These are phyloP conservation scores for Xestia rhomboidea DNA, from an alignment of 2,888 invertebrate species.

Conservation along the genomic window DNA sequence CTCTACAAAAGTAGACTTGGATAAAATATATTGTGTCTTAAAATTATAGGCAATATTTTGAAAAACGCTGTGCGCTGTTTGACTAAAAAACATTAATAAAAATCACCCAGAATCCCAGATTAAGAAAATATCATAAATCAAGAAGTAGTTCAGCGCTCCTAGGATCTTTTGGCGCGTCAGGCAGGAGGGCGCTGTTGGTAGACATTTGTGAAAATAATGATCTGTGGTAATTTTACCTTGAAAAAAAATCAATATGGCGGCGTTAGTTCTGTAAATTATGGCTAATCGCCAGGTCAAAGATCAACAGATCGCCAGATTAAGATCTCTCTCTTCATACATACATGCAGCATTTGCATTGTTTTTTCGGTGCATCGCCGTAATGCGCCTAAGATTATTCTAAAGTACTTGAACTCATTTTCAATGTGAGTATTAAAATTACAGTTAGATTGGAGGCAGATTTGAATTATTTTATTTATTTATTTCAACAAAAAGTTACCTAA, in stretches of 20 bases:
- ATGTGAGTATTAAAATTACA: neutral
- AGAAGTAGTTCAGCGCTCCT: too few species aligned
- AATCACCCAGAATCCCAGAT: neutral
- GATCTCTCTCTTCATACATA: neutral
- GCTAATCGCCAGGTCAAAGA: neutral
- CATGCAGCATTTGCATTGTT: neutral
- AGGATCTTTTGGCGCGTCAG: neutral
- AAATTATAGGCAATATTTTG: too few species aligned
- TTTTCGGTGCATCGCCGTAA: neutral
- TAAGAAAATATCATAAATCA: neutral
- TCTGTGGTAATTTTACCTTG: neutral
- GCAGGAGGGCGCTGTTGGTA: neutral
- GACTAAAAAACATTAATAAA: neutral
- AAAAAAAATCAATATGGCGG: neutral
- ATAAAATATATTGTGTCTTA: too few species aligned
- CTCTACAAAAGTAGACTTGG: neutral
- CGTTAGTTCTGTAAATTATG: neutral
- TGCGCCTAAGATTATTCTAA: neutral
- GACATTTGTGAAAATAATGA: neutral
- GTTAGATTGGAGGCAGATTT: neutral
- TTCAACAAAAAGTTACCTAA: too few species aligned
- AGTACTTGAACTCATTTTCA: neutral
- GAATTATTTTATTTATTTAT: neutral
- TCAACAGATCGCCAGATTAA: too few species aligned
- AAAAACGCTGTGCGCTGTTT: too few species aligned